These are phyloP conservation scores for Ptyas mucosa DNA, from an alignment of 2,113 vertebrate species.

Conservation along the genomic window DNA sequence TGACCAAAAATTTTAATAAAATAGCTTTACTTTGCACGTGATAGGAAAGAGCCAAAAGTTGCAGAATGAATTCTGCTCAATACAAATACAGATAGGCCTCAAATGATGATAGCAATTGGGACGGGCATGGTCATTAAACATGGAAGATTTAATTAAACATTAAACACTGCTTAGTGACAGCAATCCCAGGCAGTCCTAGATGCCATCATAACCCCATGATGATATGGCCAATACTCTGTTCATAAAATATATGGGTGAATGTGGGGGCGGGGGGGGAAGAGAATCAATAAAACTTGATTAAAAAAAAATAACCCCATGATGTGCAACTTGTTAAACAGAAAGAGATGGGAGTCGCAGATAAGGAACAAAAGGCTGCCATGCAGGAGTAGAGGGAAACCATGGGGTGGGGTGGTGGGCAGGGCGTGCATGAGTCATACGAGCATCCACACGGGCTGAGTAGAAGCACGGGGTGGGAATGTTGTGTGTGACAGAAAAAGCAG, in stretches of 20 bases:
- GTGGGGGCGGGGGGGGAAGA: too few species aligned
- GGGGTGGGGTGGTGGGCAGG: too few species aligned
- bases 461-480: background rate
- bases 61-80: background rate
- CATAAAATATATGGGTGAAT: too few species aligned
- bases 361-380: background rate
- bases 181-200: background rate
- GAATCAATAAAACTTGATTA: too few species aligned
- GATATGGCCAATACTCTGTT: too few species aligned
- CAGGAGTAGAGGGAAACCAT: background rate
- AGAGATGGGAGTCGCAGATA: background rate
- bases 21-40: background rate
- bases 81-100: background rate
- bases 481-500: background rate
- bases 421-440: accelerated
- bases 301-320: background rate
- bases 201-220: background rate
- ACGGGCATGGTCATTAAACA: background rate
- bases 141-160: too few species aligned
- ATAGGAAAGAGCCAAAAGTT: background rate
- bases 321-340: background rate
- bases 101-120: background rate
- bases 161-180: background rate
- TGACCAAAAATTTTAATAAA: background rate
- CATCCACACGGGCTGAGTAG: background rate